Evolutionary conservation across 2,888 invertebrate species (phyloP), one percentile per base, ranked within the genome.

Genomic region (Andrena minutula): DNA sequence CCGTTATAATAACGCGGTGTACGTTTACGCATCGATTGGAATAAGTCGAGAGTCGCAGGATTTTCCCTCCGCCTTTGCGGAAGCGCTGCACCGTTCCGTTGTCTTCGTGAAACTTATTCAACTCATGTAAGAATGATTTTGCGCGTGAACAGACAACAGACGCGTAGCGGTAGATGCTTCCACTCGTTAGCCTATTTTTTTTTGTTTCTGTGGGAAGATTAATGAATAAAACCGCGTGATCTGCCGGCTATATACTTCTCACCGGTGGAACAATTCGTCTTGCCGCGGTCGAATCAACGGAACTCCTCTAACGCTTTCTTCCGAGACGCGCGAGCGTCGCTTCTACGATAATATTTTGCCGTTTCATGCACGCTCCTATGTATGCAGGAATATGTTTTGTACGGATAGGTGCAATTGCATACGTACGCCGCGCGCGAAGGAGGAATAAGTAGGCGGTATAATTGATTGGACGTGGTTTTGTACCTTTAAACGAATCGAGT

Each of bases 361-460:
- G 23, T 23, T 47, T 16, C 20, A 12, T 16, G 26, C 28, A 4
- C 32, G 53, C 2, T 3, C 8, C 10, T 20, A 30, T 0, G 41
- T 5, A 5, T 0, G 41, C 41, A 35, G 28, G 23, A 56, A 5
- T 8, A 60, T 60, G 5, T n/a, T 2, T 23, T 2, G 41, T 41
- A 12, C 12, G 3, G 12, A 41, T 41, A 41, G 41, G 3, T 35
- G 12, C 41, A 12, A 41, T 3, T 12, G 49, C 1, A 5, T n/a
- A n/a, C 49, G 56, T 12, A 26, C 10, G 26, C 7, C 56, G 32
- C 16, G 2, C 56, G 56, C 32, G 16, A 49, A n/a, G 73, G 64
- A 69, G 53, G 32, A 70, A 61, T 3, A 41, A 41, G 58, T 83
- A 65, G 77, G 77, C 68, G 81, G 23, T 58, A 10, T 61, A 82